Evolutionary conservation across 2,888 invertebrate genomes (phyloP).

Genomic region (Cyrtodaria siliqua): DNA sequence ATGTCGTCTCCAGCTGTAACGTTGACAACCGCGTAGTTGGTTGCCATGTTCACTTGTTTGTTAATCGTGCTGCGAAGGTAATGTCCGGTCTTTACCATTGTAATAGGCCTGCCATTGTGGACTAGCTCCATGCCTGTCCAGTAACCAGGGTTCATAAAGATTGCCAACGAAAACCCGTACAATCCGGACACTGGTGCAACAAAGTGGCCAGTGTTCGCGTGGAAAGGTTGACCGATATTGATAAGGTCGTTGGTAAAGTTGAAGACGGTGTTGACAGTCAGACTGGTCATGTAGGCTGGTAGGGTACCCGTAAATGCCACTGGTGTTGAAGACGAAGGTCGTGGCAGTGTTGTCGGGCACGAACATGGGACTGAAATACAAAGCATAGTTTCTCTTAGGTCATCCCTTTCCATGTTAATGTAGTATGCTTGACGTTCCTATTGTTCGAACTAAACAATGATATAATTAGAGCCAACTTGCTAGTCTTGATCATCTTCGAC

Average conservation of each 20-base stretch:
- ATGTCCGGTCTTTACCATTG: conserved; percentile 47
- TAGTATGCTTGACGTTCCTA: too few species aligned
- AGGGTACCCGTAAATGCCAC: conserved; percentile 54
- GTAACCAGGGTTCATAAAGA: conserved; percentile 39
- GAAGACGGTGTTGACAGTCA: conserved; percentile 30
- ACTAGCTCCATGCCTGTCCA: conserved; percentile 51
- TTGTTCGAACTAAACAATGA: too few species aligned
- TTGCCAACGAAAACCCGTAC: conserved; percentile 46
- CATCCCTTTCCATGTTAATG: too few species aligned
- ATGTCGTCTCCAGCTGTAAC: conserved; percentile 45
- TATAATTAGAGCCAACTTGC: too few species aligned
- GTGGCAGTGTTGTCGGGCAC: conserved; percentile 21
- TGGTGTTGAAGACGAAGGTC: neutral
- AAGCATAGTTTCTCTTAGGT: too few species aligned
- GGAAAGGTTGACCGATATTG: conserved; percentile 40
- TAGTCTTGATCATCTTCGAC: too few species aligned
- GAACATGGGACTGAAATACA: conserved; percentile 33
- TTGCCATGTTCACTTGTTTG: conserved; percentile 56
- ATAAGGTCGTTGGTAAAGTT: conserved; percentile 38
- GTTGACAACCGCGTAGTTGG: conserved; percentile 44
- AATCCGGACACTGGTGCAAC: conserved; percentile 46
- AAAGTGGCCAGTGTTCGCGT: conserved; percentile 34
- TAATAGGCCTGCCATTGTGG: conserved; percentile 31
- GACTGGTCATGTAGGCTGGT: conserved; percentile 12
- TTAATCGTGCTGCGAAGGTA: conserved; percentile 34